Evolutionary conservation across 2,888 invertebrate species (phyloP), one percentile per base, ranked within the genome.

Genomic region (Leucoma salicis): DNA sequence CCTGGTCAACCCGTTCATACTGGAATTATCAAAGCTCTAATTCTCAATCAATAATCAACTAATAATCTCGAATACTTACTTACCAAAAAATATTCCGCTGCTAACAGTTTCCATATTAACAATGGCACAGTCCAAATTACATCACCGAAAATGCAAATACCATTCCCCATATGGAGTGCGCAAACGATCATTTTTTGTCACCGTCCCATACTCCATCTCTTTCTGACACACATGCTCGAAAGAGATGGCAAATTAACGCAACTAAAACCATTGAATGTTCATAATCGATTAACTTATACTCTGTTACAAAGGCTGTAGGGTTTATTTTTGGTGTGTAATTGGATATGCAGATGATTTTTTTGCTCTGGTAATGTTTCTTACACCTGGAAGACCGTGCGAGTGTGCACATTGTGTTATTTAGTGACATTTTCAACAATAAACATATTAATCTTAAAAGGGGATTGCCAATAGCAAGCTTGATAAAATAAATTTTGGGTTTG

Each of bases 181-280:
- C 62, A 49, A 47, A 51, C 63, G 53, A 51, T 53, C 39, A 54
- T 57, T 61, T 61, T 61, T 61, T 61, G 49, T 57, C 49, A 51
- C 35, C 49, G 48, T 57, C 49, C 49, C 40, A 37, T 37, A 31
- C 27, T 29, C 42, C 24, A 18, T 55, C 53, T 10, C 41, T n/a
- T 10, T 51, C 34, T 24, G 37, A 35, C 12, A 11, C 5, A 18
- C 14, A 35, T 53, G 10, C 3, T 14, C 1, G 31, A 58, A 42
- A 37, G 61, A 56, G 61, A 42, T 21, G 16, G 15, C 29, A 18
- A 29, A 15, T 33, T 18, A 28, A 14, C 24, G 40, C 29, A 29
- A 16, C 16, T 33, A 10, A 2, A 12, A 10, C 27, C 3, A 32
- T 32, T 42, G 25, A 31, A 4, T 25, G 18, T 18, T 5, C 6